phyloP scores from a whole-genome alignment of 2,797 vertebrate species.

The Gambusia yucatana region DNA sequence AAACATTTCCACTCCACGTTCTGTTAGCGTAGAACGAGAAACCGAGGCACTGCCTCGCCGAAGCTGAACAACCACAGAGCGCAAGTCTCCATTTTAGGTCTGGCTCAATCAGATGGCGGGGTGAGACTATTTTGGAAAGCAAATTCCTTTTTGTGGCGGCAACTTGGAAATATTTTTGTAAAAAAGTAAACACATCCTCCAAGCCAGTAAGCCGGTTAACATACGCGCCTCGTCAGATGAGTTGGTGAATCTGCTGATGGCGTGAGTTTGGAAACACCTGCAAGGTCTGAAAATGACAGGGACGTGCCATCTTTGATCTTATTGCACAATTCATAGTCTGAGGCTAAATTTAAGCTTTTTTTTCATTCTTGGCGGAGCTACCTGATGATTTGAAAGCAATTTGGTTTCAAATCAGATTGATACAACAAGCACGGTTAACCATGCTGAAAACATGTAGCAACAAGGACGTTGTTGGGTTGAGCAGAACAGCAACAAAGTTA shows the following conservation, averaged over 20 bases:
- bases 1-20: not conserved
- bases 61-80: too few species aligned
- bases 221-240: not conserved
- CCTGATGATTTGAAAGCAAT: not conserved
- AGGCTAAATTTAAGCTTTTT: not conserved
- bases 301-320: not conserved
- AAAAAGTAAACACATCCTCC: too few species aligned
- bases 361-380: not conserved
- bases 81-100: not conserved
- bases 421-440: not conserved
- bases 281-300: not conserved
- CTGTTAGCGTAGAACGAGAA: too few species aligned
- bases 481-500: not conserved
- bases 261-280: not conserved
- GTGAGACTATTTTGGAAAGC: too few species aligned
- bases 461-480: not conserved
- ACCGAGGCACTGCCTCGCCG: not conserved
- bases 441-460: not conserved
- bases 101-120: too few species aligned
- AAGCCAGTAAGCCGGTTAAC: not conserved
- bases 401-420: not conserved
- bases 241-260: not conserved
- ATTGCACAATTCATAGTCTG: not conserved
- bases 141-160: too few species aligned
- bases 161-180: too few species aligned